Evolutionary conservation across 1,140 invertebrate species (phyloP).

Genomic region (Drosophila kurseongensis): DNA sequence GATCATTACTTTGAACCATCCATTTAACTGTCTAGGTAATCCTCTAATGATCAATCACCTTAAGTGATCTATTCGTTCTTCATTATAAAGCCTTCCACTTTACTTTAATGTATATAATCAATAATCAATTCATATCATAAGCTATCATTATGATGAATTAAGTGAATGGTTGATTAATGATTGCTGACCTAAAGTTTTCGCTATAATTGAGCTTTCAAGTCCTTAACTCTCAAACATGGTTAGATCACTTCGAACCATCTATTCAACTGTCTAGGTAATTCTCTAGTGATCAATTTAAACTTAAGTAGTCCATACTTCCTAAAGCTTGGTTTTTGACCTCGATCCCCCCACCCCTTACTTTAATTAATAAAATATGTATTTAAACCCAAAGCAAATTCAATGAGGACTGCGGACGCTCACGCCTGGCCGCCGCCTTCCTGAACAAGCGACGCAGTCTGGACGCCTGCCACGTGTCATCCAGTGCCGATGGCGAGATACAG

Average conservation of each 20-base stretch:
- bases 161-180: too few relatives aligned
- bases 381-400: constrained; percentile 60
- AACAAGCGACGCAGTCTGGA: constrained; percentile 67
- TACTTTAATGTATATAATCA: too few relatives aligned
- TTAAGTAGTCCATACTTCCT: neutral
- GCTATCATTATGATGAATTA: too few relatives aligned
- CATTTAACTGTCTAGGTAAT: too few relatives aligned
- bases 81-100: too few relatives aligned
- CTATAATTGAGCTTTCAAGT: neutral
- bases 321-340: too few relatives aligned
- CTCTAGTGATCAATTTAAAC: neutral
- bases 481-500: constrained; percentile 46
- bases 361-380: neutral
- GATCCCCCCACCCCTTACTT: neutral
- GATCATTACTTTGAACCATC: neutral
- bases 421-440: constrained; percentile 59
- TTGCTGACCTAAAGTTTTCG: neutral
- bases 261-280: neutral
- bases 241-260: neutral
- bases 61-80: too few relatives aligned
- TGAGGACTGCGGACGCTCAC: constrained; percentile 45
- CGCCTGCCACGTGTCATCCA: constrained; percentile 46
- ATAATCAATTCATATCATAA: too few relatives aligned
- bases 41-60: too few relatives aligned
- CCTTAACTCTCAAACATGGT: neutral